Conservation (phyloP, 2,113 vertebrate genomes). For the Hydrochoerus hydrochaeris region DNA sequence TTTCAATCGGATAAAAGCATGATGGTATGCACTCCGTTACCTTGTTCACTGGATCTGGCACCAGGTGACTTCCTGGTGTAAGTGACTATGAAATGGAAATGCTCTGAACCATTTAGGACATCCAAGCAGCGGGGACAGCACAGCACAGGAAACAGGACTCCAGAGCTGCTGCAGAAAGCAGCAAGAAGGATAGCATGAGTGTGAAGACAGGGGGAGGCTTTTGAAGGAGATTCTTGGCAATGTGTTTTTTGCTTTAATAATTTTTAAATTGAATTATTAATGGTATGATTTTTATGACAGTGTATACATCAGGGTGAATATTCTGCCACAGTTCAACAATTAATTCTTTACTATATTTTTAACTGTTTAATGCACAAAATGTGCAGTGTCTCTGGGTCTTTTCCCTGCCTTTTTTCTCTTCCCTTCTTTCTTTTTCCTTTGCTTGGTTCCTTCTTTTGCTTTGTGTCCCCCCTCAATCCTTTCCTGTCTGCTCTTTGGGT, state of each 20-base stretch:
- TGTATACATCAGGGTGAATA: not conserved
- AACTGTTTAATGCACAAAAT: not conserved
- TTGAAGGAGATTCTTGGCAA: not conserved
- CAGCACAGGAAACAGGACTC: not conserved
- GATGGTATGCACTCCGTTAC: not conserved
- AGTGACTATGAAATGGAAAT: not conserved
- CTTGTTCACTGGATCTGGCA: not conserved
- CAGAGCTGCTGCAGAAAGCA: not conserved
- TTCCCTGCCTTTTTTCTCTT: not conserved
- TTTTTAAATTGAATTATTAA: not conserved
- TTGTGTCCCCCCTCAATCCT: accelerated
- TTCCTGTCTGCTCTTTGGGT: not conserved
- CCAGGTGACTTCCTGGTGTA: not conserved
- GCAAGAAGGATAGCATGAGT: too few relatives aligned
- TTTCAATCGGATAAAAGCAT: not conserved
- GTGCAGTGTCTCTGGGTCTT: not conserved
- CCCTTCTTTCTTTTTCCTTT: accelerated
- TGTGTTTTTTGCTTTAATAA: not conserved
- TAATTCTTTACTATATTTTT: not conserved
- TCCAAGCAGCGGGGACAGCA: not conserved
- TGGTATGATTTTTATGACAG: not conserved
- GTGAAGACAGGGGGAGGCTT: not conserved
- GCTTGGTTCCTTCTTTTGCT: not conserved
- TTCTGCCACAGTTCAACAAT: not conserved
- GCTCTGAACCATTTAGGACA: not conserved